Base-by-base conservation (phyloP, 1,140 invertebrate genomes). In the Listronotus oregonensis region DNA sequence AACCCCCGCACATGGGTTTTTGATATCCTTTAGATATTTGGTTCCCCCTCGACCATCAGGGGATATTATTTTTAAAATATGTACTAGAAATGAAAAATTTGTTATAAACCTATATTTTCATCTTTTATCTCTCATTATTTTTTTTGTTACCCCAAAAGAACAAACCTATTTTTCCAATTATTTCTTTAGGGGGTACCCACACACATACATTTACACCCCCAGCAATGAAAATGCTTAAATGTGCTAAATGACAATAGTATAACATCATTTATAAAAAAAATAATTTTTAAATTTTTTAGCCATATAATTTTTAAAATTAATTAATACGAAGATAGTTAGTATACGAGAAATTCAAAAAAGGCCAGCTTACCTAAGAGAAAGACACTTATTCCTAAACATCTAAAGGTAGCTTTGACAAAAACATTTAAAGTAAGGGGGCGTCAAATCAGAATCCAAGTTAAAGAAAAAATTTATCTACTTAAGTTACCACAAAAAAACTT, bases 181-280 rank as follows among this genome's bases (percentile, higher is more conserved):
- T n/a, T n/a, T n/a, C n/a, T 49, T 21, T 49, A 32, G 9, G n/a
- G 34, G 50, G 37, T 31, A 52, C 0, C 6, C 15, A 42, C 31
- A 56, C 27, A 14, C 54, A 40, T 43, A 9, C 37, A 27, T 12
- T 27, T 15, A 14, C 17, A 31, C 12, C 18, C 3, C 11, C 12
- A n/a, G 5, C 6, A 55, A 9, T 61, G 47, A 58, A n/a, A 58
- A 64, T 68, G 61, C 61, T 68, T 68, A 58, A 58, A 50, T 43
- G 57, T 60, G 64, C 57, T 60, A 64, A 8, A 57, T 9, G 57
- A 64, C 39, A 49, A 57, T 64, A 54, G 43, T 60, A 60, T 55
- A 66, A 60, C 43, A 61, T 46, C 50, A 66, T 66, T 66, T 58
- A 58, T 58, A 60, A 66, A 66, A n/a, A 60, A 44, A 61, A 54